phyloP scores from a whole-genome alignment of 2,113 vertebrate species.

The Clinocottus analis region DNA sequence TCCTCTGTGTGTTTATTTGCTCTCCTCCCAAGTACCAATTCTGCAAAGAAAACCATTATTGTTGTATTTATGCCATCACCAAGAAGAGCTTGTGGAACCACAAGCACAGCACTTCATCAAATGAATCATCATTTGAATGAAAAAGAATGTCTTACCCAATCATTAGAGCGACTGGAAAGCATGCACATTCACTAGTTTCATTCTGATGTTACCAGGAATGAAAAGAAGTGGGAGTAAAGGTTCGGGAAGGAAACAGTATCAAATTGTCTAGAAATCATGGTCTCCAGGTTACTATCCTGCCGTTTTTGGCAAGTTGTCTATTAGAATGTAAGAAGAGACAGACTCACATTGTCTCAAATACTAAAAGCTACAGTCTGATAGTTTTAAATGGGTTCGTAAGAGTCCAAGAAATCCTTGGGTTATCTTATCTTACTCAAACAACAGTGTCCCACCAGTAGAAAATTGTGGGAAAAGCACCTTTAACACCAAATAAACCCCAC shows the following conservation, averaged over 20 bases:
- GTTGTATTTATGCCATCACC: slow-evolving; percentile 42
- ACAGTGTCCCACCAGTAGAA: slow-evolving; percentile 43
- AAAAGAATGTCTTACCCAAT: not conserved
- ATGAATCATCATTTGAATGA: slow-evolving; percentile 5
- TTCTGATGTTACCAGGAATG: not conserved
- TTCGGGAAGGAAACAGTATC: not conserved
- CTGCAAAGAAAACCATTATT: slow-evolving; percentile 15
- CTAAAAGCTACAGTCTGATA: slow-evolving; percentile 45
- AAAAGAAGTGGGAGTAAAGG: not conserved
- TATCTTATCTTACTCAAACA: slow-evolving; percentile 64
- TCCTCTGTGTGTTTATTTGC: slow-evolving; percentile 51
- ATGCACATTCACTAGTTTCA: too few species aligned
- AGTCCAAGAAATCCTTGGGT: slow-evolving; percentile 40
- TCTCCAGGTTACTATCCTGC: not conserved
- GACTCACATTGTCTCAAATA: slow-evolving; percentile 48
- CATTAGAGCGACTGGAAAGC: not conserved
- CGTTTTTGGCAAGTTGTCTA: slow-evolving; percentile 9
- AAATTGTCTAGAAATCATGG: not conserved
- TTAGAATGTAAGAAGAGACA: slow-evolving; percentile 37
- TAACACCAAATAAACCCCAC: slow-evolving; percentile 55
- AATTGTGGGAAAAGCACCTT: slow-evolving; percentile 70
- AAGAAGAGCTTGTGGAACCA: not conserved
- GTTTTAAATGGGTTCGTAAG: slow-evolving; percentile 38
- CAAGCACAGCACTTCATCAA: slow-evolving; percentile 13
- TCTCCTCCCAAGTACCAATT: slow-evolving; percentile 22